Conservation (phyloP, 2,888 invertebrate species). For the Acanthococcus lagerstroemiae region DNA sequence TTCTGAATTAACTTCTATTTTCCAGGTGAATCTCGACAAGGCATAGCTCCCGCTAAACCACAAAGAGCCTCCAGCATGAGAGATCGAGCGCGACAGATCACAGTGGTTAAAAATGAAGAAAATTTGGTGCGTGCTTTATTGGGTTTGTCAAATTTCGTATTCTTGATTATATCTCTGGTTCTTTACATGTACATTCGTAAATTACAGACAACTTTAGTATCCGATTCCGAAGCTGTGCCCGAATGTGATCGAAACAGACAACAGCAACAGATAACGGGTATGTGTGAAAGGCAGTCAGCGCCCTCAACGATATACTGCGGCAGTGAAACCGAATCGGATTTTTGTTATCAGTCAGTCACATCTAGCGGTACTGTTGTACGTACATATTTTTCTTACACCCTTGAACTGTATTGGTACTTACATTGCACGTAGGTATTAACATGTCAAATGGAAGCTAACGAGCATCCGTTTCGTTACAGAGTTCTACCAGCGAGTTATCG, state of each 20-base stretch:
- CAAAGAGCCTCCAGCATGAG: slow-evolving; percentile 79
- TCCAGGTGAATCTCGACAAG: slow-evolving; percentile 69
- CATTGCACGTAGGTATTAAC: too few species aligned
- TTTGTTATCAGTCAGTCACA: slow-evolving; percentile 40
- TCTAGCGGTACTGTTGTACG: slow-evolving; percentile 44
- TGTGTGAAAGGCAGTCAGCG: slow-evolving; percentile 48
- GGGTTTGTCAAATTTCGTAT: background rate
- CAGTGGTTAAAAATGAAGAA: background rate
- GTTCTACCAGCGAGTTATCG: slow-evolving; percentile 1
- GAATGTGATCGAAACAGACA: slow-evolving; percentile 31
- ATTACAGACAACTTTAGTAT: background rate
- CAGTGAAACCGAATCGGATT: slow-evolving; percentile 73
- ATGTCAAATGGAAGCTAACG: too few species aligned
- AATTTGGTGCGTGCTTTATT: slow-evolving; percentile 4
- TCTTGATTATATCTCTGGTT: background rate
- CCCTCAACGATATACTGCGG: slow-evolving; percentile 57
- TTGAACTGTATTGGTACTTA: too few species aligned
- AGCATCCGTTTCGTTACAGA: too few species aligned
- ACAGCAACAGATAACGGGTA: background rate
- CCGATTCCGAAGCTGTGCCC: slow-evolving; percentile 27
- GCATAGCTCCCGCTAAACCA: slow-evolving; percentile 70
- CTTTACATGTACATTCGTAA: too few species aligned
- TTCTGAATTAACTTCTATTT: too few species aligned
- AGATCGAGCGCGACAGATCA: slow-evolving; percentile 40
- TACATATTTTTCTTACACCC: too few species aligned